Conservation (phyloP, 2,888 invertebrate species). For the Microctonus brassicae region DNA sequence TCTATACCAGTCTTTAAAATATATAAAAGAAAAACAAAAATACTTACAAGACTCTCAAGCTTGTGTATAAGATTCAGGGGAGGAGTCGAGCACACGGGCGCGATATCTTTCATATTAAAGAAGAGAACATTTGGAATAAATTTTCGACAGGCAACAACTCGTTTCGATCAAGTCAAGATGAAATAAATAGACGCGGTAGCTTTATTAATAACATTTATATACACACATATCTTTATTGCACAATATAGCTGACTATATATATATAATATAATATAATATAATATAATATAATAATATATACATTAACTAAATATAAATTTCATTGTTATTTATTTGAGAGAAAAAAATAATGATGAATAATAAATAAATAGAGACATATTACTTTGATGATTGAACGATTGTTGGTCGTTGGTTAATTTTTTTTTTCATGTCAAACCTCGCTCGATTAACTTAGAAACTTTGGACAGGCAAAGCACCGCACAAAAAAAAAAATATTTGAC, state of each 20-base stretch:
- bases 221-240: not conserved
- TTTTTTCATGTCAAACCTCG: not conserved
- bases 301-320: too few species aligned
- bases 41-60: not conserved
- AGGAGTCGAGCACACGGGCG: not conserved
- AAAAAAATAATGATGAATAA: too few species aligned
- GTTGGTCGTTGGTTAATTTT: too few species aligned
- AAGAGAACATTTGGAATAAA: constrained; percentile 32
- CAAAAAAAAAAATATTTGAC: constrained; percentile 40
- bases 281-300: too few species aligned
- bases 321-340: too few species aligned
- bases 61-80: not conserved
- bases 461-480: constrained; percentile 44
- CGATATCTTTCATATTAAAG: constrained; percentile 4
- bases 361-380: too few species aligned
- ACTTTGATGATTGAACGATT: too few species aligned
- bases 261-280: too few species aligned
- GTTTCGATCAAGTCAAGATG: not conserved
- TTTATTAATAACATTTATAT: not conserved
- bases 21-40: not conserved
- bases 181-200: constrained; percentile 2
- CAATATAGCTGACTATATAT: too few species aligned
- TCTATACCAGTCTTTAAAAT: not conserved
- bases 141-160: constrained; percentile 22
- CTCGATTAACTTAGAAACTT: constrained; percentile 35